A percentile compares a stretch with the other conserved stretches of the same genome.
These are phyloP conservation scores for Dolichotis patagonum DNA, from an alignment of 2,113 vertebrate genomes.

Conservation along the genomic window DNA sequence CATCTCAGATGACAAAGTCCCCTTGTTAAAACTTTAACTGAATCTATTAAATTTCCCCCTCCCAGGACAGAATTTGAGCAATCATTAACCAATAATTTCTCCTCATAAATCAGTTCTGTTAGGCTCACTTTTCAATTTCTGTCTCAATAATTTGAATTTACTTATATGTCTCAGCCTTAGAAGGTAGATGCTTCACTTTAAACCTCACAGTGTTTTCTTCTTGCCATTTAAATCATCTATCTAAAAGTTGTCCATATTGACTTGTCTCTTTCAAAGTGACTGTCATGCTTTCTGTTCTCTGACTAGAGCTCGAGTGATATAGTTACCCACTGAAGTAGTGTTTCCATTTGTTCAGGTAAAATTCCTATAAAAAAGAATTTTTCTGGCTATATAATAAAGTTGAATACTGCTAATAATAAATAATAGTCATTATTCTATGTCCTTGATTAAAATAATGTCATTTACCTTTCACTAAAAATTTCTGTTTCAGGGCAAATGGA, in stretches of 20 bases:
- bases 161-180: background rate
- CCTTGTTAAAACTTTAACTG: background rate
- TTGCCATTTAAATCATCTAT: background rate
- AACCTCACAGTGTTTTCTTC: background rate
- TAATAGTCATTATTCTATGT: background rate
- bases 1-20: accelerated
- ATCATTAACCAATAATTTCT: background rate
- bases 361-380: background rate
- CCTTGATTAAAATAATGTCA: background rate
- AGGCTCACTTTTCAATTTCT: background rate
- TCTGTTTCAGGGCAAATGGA: background rate
- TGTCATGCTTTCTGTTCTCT: background rate
- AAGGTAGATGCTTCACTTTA: background rate
- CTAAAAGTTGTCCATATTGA: background rate
- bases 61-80: background rate
- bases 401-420: conserved; percentile 19
- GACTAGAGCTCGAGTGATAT: background rate
- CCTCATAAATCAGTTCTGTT: background rate
- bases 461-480: background rate
- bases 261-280: background rate
- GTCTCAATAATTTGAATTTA: background rate
- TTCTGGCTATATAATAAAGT: background rate
- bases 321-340: background rate
- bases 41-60: background rate
- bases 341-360: background rate